Conservation (phyloP, 2,113 vertebrate species). For the Cottus gobio region DNA sequence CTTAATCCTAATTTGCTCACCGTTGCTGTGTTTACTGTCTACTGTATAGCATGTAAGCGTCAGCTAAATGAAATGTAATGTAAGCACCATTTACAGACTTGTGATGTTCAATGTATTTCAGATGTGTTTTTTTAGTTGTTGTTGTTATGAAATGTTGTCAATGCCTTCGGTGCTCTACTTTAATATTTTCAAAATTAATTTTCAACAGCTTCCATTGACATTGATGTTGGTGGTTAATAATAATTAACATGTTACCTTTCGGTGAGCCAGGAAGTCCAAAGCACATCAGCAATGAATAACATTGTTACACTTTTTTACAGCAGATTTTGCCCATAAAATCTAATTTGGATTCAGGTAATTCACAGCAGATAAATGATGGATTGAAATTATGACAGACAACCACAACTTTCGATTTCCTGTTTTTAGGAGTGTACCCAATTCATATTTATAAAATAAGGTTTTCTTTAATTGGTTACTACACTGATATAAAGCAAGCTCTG, state of each 20-base stretch:
- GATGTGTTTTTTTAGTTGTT: neutral
- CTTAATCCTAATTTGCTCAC: too few relatives aligned
- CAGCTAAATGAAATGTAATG: too few relatives aligned
- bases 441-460: neutral
- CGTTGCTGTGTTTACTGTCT: too few relatives aligned
- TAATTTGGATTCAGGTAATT: neutral
- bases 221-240: neutral
- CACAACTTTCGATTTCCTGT: neutral
- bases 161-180: neutral
- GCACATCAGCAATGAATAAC: neutral
- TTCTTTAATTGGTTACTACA: neutral
- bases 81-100: conserved; percentile 24
- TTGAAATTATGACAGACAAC: neutral
- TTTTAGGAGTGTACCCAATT: neutral
- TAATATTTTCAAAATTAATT: neutral
- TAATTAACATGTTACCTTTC: neutral
- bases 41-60: too few relatives aligned
- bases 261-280: neutral
- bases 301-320: neutral
- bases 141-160: conserved; percentile 2
- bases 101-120: conserved; percentile 1
- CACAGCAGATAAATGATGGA: neutral
- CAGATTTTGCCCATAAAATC: neutral
- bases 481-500: conserved; percentile 22
- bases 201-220: neutral